Evolutionary conservation across 1,140 invertebrate genomes (phyloP), one percentile per base, ranked within the genome.

Genomic region (Eupristina koningsbergeri): DNA sequence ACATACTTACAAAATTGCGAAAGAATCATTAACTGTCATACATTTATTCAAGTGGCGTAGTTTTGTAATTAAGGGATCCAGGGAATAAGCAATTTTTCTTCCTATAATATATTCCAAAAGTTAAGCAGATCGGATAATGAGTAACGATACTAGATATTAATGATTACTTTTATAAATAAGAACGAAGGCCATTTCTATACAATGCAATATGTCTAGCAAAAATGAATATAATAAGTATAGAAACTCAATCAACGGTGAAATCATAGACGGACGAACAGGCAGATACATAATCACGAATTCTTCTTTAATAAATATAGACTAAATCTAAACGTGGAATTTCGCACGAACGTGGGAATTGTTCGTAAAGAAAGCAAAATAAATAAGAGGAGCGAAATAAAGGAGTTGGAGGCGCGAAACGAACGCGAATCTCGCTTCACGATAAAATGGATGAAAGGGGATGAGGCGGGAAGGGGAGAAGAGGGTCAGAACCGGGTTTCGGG

Each of bases 351-450:
- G 74, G 50, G 74, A 76, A 76, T 39, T 17, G 50, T 53, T 6
- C 17, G 26, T 19, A 53, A 75, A 75, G 39, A 36, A 41, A n/a
- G 0, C 9, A 47, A 80, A 63, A 47, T 26, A 41, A 11, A 76
- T 36, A 64, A n/a, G 31, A 74, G n/a, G 31, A 80, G 9, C 39
- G 29, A 41, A 3, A 78, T 34, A 79, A 64, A 64, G 41, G 36
- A 45, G n/a, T 31, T n/a, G 29, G 73, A 74, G 73, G 73, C n/a
- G 73, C 73, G 73, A 74, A 74, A 50, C 41, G 45, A 74, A 34
- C 29, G 36, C 67, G 67, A 71, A 17, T 5, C 67, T 71, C 19
- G 67, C 67, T 71, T 41, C 31, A 39, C 6, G 53, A 34, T n/a
- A 31, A n/a, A 45, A 41, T n/a, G 26, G 50, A n/a, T n/a, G 29